phyloP scores from a whole-genome alignment of 2,113 vertebrate species.

The Propithecus coquereli region DNA sequence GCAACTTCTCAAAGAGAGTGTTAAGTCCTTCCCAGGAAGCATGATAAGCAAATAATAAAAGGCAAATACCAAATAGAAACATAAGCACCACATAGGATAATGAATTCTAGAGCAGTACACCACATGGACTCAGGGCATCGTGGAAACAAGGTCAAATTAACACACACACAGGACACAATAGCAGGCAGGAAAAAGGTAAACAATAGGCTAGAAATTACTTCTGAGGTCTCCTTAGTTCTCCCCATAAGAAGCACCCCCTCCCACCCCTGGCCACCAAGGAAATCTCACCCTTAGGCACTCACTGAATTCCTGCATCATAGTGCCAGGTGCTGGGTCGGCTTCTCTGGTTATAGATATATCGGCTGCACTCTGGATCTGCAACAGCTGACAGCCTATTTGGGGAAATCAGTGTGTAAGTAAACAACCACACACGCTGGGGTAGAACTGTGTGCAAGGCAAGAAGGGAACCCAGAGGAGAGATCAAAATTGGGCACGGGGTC shows the following conservation, averaged over 20 bases:
- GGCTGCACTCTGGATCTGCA: not conserved
- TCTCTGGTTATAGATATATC: not conserved
- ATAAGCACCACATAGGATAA: not conserved
- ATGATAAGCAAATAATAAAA: not conserved
- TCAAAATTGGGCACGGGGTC: not conserved
- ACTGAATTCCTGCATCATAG: not conserved
- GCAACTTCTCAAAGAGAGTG: conserved; percentile 13
- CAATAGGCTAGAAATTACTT: not conserved
- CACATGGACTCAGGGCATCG: not conserved
- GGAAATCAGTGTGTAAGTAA: not conserved
- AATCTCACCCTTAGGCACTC: not conserved
- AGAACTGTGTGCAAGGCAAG: not conserved
- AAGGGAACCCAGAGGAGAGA: not conserved
- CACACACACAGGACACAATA: too few species aligned
- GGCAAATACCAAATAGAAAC: not conserved
- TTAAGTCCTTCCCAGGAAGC: not conserved
- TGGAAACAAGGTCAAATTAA: not conserved
- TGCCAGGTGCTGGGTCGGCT: not conserved
- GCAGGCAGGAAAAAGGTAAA: not conserved
- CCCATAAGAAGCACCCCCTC: accelerated
- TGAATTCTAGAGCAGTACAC: not conserved
- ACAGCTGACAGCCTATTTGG: not conserved
- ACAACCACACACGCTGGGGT: accelerated
- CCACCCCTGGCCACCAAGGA: not conserved
- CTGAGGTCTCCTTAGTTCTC: not conserved